A percentile compares a stretch with the other conserved stretches of the same genome.
Conservation (phyloP, 2,113 vertebrate species). For the Xenopus tropicalis region DNA sequence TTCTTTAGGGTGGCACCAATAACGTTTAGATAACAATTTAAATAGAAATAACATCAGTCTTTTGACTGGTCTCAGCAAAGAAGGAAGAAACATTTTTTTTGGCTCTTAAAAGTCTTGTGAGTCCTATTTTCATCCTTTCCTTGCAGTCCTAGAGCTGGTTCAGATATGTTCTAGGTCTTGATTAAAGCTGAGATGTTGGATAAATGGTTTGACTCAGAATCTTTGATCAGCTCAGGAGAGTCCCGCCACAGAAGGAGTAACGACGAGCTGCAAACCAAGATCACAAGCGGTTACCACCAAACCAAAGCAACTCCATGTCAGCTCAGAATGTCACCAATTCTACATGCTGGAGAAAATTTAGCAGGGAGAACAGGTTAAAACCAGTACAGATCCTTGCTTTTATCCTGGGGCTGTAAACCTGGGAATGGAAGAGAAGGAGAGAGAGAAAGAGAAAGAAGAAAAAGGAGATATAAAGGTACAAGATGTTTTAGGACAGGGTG, state of each 20-base stretch:
- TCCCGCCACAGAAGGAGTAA: slow-evolving; percentile 80
- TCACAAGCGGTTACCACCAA: slow-evolving; percentile 81
- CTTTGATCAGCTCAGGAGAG: slow-evolving; percentile 84
- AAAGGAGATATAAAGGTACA: slow-evolving; percentile 57
- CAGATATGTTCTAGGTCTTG: slow-evolving; percentile 42
- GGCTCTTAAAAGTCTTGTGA: slow-evolving; percentile 49
- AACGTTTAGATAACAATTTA: slow-evolving; percentile 26
- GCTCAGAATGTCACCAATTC: slow-evolving; percentile 60
- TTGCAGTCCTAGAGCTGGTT: slow-evolving; percentile 49
- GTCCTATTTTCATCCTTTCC: slow-evolving; percentile 52
- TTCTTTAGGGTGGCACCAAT: slow-evolving; percentile 33
- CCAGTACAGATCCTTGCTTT: slow-evolving; percentile 97
- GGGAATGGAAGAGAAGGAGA: slow-evolving; percentile 67
- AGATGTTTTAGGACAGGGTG: slow-evolving; percentile 56
- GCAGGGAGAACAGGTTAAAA: slow-evolving; percentile 75
- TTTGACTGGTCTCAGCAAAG: slow-evolving; percentile 49
- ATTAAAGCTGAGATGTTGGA: slow-evolving; percentile 46
- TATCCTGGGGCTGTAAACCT: slow-evolving; percentile 95
- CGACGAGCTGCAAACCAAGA: slow-evolving; percentile 94
- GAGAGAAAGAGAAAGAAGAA: slow-evolving; percentile 44
- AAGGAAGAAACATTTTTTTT: slow-evolving; percentile 17
- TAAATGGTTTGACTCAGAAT: slow-evolving; percentile 55
- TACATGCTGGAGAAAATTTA: slow-evolving; percentile 65
- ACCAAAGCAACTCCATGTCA: slow-evolving; percentile 67
- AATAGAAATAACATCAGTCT: slow-evolving; percentile 48